Base-by-base conservation (phyloP, 2,888 invertebrate genomes). In the Lepidochitona cinerea region DNA sequence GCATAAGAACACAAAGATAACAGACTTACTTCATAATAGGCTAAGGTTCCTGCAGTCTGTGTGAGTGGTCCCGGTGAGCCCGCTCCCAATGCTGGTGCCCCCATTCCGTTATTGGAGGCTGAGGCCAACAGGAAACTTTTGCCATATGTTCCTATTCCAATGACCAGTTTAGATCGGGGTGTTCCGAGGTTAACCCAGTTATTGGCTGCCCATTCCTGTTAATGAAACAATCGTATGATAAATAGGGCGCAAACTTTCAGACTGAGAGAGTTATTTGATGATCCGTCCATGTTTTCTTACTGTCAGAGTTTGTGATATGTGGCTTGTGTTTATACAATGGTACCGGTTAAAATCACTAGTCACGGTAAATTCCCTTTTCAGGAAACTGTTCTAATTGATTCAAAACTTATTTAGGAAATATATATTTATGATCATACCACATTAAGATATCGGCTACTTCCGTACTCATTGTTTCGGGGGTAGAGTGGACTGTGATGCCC, bases 101-200 rank as follows among this genome's bases (percentile, higher is more conserved):
- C 84, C 9, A 83, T 37, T 0, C 75, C 77, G 35, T 79, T 76
- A 53, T 82, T 68, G 18, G 32, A 70, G 2, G 71, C 37, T 29
- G 95, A 95, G 49, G 95, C 92, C 82, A 97, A 92, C 0, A 96
- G 96, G 91, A 97, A 97, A 18, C 95, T 94, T 75, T 97, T 93
- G 71, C 97, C 97, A 91, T 97, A 97, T 14, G 97, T 97, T n/a
- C 97, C 96, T 96, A 97, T 96, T 64, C 97, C 97, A 71, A 97
- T 96, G 71, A 97, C 93, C 74, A 97, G 92, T 90, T 97, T 97
- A 85, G 97, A 96, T 87, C 71, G 96, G 96, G 5, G 97, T 96
- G 1, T 97, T 95, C 66, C 97, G 96, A 86, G 96, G 2, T 49
- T 5, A 2, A 68, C 70, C 81, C 82, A 82, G 69, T 74, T 73